These are phyloP conservation scores for Monopis laevigella DNA, from an alignment of 2,888 invertebrate genomes.

Conservation along the genomic window DNA sequence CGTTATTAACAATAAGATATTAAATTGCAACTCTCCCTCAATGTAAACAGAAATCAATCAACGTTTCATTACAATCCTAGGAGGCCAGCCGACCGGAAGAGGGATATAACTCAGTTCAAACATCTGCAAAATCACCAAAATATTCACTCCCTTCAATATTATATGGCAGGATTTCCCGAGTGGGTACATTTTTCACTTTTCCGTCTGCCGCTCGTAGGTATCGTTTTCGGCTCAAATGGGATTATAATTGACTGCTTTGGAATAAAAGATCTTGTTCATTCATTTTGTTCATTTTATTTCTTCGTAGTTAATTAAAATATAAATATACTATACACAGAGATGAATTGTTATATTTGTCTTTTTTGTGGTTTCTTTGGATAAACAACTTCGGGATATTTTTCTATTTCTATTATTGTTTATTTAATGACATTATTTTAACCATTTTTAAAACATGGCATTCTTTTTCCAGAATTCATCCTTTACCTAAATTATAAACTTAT, in stretches of 20 bases:
- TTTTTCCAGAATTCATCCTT: no score
- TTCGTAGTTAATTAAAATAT: no score
- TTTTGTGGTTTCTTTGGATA: no score
- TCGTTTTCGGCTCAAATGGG: neutral
- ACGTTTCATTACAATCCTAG: conserved; percentile 39
- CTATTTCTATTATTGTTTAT: no score
- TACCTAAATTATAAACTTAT: no score
- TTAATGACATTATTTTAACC: no score
- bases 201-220: neutral
- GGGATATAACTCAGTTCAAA: conserved; percentile 61
- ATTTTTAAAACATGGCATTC: no score
- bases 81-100: conserved; percentile 26
- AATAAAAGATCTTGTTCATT: no score
- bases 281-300: no score
- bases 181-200: conserved; percentile 9
- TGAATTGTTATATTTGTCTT: no score
- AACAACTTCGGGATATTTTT: no score
- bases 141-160: conserved; percentile 26
- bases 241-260: neutral
- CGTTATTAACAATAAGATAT: conserved; percentile 63
- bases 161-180: conserved; percentile 7
- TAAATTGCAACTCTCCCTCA: conserved; percentile 47
- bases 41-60: conserved; percentile 65
- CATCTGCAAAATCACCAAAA: conserved; percentile 35
- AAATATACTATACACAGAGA: no score